Base-by-base conservation (phyloP, 2,888 invertebrate genomes). In the Augiades crinisus region DNA sequence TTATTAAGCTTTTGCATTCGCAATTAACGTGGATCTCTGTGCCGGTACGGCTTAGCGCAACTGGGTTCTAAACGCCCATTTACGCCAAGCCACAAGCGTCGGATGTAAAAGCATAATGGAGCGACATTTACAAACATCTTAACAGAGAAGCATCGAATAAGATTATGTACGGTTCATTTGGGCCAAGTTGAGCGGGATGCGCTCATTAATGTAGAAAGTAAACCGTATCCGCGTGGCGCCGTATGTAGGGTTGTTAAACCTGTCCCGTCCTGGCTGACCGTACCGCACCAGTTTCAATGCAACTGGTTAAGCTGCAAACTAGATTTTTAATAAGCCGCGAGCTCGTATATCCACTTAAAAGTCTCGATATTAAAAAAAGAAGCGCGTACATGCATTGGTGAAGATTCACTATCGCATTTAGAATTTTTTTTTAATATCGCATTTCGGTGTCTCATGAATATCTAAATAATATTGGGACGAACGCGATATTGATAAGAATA, bases 121-220 rank as follows among this genome's bases (percentile, higher is more conserved):
- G 30, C 12, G 38, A 41, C 40, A 34, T 54, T 54, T 41, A 52
- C 46, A 46, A 52, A 22, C 44, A 31, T 30, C 31, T 46, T 38
- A 46, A 52, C 33, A 34, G 22, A 24, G 45, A 40, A 19, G 24
- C 14, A 24, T 45, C 40, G 27, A 34, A 33, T 33, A 24, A 24
- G 33, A 38, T 52, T 52, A 46, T 52, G 46, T 53, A 47, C 50
- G 51, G 52, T 53, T 58, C 55, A 63, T 65, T 65, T 61, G 56
- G 63, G 62, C 59, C 68, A 67, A 57, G 56, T 58, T 63, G 68
- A 74, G 70, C 75, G 75, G 80, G 75, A 79, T 77, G 69, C 75
- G 78, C 65, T 79, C 80, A 75, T 81, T 85, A 77, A 72, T 71
- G 78, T 73, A 75, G 81, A 82, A 86, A 86, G 87, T 86, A 86